A percentile compares a stretch with the other conserved stretches of the same genome.
Evolutionary conservation across 2,888 invertebrate genomes (phyloP).

Genomic region (Rosalia funebris): DNA sequence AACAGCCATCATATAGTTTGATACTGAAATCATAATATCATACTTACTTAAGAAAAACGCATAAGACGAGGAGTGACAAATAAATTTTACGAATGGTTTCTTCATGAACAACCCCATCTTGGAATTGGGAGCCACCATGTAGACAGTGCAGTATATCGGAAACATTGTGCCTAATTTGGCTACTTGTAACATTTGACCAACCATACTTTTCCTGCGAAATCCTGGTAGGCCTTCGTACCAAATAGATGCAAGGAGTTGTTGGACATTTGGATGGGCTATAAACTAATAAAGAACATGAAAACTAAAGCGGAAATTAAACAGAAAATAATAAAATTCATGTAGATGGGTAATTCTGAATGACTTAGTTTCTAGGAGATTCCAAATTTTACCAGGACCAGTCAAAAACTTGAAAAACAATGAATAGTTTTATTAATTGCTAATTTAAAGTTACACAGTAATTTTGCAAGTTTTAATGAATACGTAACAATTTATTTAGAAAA

Average conservation of each 20-base stretch:
- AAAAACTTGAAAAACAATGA: too few relatives aligned
- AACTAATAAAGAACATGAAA: conserved; percentile 40
- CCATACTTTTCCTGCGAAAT: conserved; percentile 90
- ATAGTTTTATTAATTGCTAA: too few relatives aligned
- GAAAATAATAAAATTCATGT: too few relatives aligned
- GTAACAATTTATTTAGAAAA: too few relatives aligned
- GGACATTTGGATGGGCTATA: conserved; percentile 88
- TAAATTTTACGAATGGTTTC: conserved; percentile 98
- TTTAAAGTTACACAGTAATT: too few relatives aligned
- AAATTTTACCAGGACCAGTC: too few relatives aligned
- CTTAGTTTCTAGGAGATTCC: too few relatives aligned
- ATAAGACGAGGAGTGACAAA: conserved; percentile 96
- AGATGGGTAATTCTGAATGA: too few relatives aligned
- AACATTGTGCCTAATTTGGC: conserved; percentile 87
- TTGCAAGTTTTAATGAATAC: too few relatives aligned
- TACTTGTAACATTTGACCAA: conserved; percentile 87
- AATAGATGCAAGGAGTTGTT: conserved; percentile 88
- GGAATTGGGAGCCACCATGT: conserved; percentile 91
- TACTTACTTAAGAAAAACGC: conserved; percentile 93
- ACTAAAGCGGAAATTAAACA: too few relatives aligned
- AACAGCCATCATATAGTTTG: too few relatives aligned
- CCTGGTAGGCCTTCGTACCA: conserved; percentile 98
- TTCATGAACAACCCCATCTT: conserved; percentile 90
- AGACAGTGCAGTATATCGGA: conserved; percentile 90
- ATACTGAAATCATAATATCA: too few relatives aligned